Conservation (phyloP, 2,888 invertebrate species). For the Aproaerema taeniolella region DNA sequence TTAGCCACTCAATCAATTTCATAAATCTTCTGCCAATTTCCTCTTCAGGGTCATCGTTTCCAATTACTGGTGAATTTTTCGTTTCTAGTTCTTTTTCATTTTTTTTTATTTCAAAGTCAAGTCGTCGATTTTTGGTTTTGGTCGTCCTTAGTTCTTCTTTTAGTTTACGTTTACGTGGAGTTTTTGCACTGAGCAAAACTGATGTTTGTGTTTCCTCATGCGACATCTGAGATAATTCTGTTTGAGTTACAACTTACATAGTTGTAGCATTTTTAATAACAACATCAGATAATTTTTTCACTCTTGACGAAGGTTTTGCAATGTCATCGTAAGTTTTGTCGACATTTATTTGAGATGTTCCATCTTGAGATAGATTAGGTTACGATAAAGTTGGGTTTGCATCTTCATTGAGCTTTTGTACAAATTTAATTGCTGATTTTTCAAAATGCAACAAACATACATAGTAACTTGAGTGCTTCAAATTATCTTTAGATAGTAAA, state of each 20-base stretch:
- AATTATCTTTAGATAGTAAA: not conserved
- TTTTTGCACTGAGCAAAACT: not conserved
- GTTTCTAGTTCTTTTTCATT: not conserved
- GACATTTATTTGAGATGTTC: conserved; percentile 1
- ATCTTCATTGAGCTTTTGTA: conserved; percentile 12
- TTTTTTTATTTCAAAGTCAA: conserved; percentile 10
- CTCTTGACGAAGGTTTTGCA: conserved; percentile 11
- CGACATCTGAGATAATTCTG: not conserved
- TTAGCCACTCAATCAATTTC: conserved; percentile 24
- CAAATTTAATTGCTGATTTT: conserved; percentile 12
- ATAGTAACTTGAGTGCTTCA: not conserved
- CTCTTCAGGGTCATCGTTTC: conserved; percentile 10
- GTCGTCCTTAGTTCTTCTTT: conserved; percentile 5
- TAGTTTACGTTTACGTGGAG: conserved; percentile 15
- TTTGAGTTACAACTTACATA: not conserved
- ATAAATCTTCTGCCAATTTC: conserved; percentile 21
- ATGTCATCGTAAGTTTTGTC: conserved; percentile 3
- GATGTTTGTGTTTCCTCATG: not conserved
- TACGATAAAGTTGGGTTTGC: conserved; percentile 11
- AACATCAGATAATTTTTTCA: conserved; percentile 1
- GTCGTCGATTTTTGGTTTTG: conserved; percentile 8
- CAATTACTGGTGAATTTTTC: conserved; percentile 4
- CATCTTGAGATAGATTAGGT: not conserved
- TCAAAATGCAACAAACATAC: conserved; percentile 19
- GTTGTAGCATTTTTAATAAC: not conserved